Evolutionary conservation across 2,797 vertebrate species (phyloP).

Genomic region (Tiaroga cobitis): DNA sequence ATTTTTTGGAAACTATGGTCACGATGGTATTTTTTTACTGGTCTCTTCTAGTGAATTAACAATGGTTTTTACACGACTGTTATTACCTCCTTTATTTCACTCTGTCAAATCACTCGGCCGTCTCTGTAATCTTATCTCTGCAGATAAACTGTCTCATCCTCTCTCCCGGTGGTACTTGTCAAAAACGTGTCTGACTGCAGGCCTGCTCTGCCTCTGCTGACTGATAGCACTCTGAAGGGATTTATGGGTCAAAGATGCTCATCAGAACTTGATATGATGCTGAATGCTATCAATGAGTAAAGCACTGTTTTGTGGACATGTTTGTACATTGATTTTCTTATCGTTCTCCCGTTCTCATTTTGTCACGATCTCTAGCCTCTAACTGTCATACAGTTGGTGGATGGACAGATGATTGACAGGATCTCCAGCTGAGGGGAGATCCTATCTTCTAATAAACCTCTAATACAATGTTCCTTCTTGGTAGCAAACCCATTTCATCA

Average conservation of each 20-base stretch:
- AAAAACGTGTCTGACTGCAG: conserved; percentile 23
- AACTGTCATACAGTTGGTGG: neutral
- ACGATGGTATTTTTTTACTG: neutral
- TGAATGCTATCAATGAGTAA: neutral
- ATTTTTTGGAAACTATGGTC: neutral
- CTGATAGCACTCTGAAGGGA: neutral
- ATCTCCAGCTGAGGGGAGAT: neutral
- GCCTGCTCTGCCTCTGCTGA: neutral
- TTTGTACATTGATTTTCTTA: neutral
- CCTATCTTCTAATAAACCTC: neutral
- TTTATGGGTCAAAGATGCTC: neutral
- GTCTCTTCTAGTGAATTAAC: neutral
- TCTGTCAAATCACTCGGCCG: conserved; percentile 8
- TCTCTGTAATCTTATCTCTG: conserved; percentile 49
- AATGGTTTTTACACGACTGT: neutral
- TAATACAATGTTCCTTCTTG: neutral
- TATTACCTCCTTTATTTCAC: conserved; percentile 16
- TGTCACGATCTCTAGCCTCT: neutral
- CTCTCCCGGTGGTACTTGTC: conserved; percentile 24
- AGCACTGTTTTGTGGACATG: neutral
- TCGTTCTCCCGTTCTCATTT: neutral
- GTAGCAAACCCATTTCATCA: neutral
- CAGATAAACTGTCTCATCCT: conserved; percentile 34
- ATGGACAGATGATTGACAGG: neutral
- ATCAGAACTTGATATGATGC: neutral